Evolutionary conservation across 1,140 invertebrate genomes (phyloP), one percentile per base, ranked within the genome.

Genomic region (Saccostrea glomerata): DNA sequence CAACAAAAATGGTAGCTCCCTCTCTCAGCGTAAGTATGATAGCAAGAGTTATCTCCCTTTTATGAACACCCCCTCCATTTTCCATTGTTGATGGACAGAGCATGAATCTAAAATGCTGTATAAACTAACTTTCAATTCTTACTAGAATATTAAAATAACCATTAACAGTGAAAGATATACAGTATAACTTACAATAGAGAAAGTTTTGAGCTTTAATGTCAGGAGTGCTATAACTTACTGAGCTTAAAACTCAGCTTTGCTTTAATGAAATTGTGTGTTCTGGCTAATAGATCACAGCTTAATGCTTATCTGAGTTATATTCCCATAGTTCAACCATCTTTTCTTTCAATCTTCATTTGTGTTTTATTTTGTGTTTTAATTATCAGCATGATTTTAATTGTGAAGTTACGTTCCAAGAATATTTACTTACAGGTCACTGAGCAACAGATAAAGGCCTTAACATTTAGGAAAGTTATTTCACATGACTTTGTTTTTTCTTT

Each of bases 11-110:
- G 97, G 97, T 47, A 97, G 98, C 36, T 98, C 97, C 12, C 98
- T 98, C 93, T 98, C 98, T 47, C 98, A 98, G 96, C 98, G 98
- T 98, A 96, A 97, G 97, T 94, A 94, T 88, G 70, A 70, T 11
- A 84, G 58, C 54, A 84, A 55, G 25, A 60, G 25, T 25, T 73
- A 13, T 73, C 66, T 25, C 23, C 23, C 66, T 23, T 30, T 0
- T 47, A 36, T 30, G 30, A 30, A 30, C 15, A 9, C 23, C 9
- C 30, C 25, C 70, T 17, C 70, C 70, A 12, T 5, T 77, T 77
- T 77, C 70, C 23, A 30, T 3, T 77, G 70, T 77, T 25, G 58
- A n/a, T 20, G 58, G 17, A 63, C 17, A n/a, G n/a, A 63, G n/a
- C 1, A 20, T 63, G 2, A 63, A n/a, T 63, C 15, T 63, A 47